phyloP scores from a whole-genome alignment of 2,888 invertebrate genomes.

The Cryptocephalus moraei region DNA sequence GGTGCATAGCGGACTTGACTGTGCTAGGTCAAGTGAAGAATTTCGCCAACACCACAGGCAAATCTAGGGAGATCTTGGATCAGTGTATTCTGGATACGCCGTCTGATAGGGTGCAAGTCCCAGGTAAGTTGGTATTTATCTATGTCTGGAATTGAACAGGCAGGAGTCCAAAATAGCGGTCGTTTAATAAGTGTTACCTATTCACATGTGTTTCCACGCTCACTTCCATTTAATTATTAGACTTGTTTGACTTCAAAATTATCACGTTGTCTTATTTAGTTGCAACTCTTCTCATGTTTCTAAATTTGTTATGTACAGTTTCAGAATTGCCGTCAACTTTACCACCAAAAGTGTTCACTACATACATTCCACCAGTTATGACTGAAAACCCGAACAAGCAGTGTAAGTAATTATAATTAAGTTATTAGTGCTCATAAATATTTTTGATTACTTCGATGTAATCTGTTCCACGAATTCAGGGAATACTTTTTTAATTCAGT shows the following conservation, averaged over 20 bases:
- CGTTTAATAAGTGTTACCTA: too few relatives aligned
- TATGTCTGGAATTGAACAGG: too few relatives aligned
- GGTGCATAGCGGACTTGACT: conserved; percentile 90
- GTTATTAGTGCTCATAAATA: too few relatives aligned
- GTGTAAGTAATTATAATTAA: conserved; percentile 11
- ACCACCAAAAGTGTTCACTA: conserved; percentile 15
- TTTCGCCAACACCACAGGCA: conserved; percentile 59
- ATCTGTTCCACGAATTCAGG: too few relatives aligned
- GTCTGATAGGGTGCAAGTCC: conserved; percentile 11
- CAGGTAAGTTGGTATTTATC: neutral
- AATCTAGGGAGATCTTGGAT: conserved; percentile 48
- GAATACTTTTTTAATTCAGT: too few relatives aligned
- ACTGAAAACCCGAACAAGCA: conserved; percentile 14
- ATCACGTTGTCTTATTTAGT: too few relatives aligned
- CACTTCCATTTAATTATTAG: too few relatives aligned
- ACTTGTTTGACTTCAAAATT: too few relatives aligned
- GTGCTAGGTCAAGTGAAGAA: conserved; percentile 73
- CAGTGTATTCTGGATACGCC: conserved; percentile 42
- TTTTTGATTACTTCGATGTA: too few relatives aligned
- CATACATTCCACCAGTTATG: conserved; percentile 9
- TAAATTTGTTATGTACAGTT: conserved; percentile 15
- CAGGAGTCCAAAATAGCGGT: too few relatives aligned
- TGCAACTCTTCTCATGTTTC: too few relatives aligned
- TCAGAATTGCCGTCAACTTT: conserved; percentile 27
- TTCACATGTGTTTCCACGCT: too few relatives aligned